These are phyloP conservation scores for Plecturocebus donacophilus DNA, from an alignment of 2,113 vertebrate species.

Conservation along the genomic window DNA sequence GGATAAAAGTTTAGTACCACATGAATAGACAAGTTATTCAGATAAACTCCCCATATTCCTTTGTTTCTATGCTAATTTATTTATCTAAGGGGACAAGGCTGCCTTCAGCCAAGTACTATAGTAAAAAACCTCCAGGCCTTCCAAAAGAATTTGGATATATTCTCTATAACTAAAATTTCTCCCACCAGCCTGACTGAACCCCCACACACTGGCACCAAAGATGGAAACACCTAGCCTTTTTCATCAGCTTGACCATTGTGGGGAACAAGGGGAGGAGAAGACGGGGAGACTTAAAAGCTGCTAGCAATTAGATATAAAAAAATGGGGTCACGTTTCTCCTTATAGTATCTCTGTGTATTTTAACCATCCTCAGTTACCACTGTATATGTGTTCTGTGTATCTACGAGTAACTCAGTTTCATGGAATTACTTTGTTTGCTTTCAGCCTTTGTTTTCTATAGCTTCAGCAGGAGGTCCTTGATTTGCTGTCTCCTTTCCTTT, in stretches of 20 bases:
- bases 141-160: too few relatives aligned
- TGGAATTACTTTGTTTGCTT: neutral
- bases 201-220: neutral
- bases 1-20: too few relatives aligned
- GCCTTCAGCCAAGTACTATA: too few relatives aligned
- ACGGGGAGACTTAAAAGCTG: neutral
- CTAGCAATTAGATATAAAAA: neutral
- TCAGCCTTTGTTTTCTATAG: neutral
- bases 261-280: neutral
- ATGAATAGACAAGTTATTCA: too few relatives aligned
- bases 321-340: neutral
- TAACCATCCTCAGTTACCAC: neutral
- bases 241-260: neutral
- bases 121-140: too few relatives aligned
- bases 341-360: neutral
- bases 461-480: neutral
- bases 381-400: neutral
- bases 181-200: too few relatives aligned
- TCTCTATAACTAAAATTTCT: too few relatives aligned
- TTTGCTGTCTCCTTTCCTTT: neutral
- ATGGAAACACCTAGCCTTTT: neutral
- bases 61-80: too few relatives aligned
- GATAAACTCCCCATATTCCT: too few relatives aligned
- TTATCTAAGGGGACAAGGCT: too few relatives aligned
- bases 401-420: neutral